phyloP scores from a whole-genome alignment of 1,140 invertebrate species.

The Drosophila fuyamai region DNA sequence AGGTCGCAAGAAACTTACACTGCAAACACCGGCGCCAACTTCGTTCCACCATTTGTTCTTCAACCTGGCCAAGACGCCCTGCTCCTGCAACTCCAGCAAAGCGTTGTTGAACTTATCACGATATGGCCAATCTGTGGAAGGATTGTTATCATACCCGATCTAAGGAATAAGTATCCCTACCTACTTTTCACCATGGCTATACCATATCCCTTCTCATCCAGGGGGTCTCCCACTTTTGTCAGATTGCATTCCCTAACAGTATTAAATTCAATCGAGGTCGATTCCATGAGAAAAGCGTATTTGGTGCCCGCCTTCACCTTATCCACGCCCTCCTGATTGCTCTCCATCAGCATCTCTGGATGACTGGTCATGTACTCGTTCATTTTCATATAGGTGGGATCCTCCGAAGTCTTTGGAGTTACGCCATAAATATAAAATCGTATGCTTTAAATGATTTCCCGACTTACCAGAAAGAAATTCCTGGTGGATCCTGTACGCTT shows the following conservation, averaged over 20 bases:
- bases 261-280: conserved; percentile 93
- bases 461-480: conserved; percentile 91
- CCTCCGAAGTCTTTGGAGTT: conserved; percentile 87
- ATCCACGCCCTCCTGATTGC: conserved; percentile 90
- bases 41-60: conserved; percentile 97
- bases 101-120: conserved; percentile 90
- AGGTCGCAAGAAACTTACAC: conserved; percentile 84
- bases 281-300: conserved; percentile 96
- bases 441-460: fast-evolving
- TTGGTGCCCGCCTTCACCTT: conserved; percentile 86
- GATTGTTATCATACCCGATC: neutral
- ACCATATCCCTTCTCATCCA: conserved; percentile 95
- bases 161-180: neutral
- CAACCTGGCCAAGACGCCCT: conserved; percentile 90
- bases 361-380: conserved; percentile 91
- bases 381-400: conserved; percentile 92
- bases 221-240: conserved; percentile 90
- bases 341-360: conserved; percentile 88
- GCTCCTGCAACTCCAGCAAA: conserved; percentile 92
- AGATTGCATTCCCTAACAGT: conserved; percentile 93
- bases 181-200: conserved; percentile 94
- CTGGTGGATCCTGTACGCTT: conserved; percentile 92
- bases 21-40: conserved; percentile 91
- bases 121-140: conserved; percentile 88
- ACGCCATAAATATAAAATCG: neutral